Base-by-base conservation (phyloP, 2,888 invertebrate genomes). In the Atherix ibis region DNA sequence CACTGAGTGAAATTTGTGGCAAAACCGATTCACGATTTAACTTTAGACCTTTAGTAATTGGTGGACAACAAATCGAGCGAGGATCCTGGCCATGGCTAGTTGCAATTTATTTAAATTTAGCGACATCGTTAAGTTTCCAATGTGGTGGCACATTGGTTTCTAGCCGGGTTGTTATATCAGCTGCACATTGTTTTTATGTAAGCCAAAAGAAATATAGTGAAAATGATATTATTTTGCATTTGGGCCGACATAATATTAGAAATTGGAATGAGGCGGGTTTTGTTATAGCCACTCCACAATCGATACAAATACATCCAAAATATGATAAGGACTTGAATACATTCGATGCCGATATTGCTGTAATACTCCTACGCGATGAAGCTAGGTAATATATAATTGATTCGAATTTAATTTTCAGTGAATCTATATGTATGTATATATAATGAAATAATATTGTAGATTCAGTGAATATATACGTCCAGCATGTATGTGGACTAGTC, bases 71-170 rank as follows among this genome's bases (percentile, higher is more conserved):
- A 8, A 34, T 38, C 18, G 12, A 33, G 10, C 59, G 67, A 2
- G 72, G 71, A 2, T 68, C 72, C 15, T 71, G 75, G 71, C 78
- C 78, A 0, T 78, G 78, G 78, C 47, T 76, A 32, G 73, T 66
- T 1, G 76, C 76, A 0, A 64, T 78, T 18, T 77, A 71, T 46
- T n/a, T 32, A 5, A 36, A 27, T 15, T 6, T 12, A 13, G 27
- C 27, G 4, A n/a, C 15, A 14, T 18, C 18, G 2, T n/a, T 37
- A 13, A 15, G 27, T 2, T 58, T 68, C 36, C 55, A 56, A 40
- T 61, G 61, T 35, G 54, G 53, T 10, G 62, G 62, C 1, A 58
- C 52, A 8, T 44, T 61, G 6, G 42, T 62, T 10, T 57, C 60
- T 1, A 30, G 46, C 15, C n/a, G 27, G 4, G 8, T 32, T 28